Base-by-base conservation (phyloP, 2,888 invertebrate species). In the Xiphydria camelus region DNA sequence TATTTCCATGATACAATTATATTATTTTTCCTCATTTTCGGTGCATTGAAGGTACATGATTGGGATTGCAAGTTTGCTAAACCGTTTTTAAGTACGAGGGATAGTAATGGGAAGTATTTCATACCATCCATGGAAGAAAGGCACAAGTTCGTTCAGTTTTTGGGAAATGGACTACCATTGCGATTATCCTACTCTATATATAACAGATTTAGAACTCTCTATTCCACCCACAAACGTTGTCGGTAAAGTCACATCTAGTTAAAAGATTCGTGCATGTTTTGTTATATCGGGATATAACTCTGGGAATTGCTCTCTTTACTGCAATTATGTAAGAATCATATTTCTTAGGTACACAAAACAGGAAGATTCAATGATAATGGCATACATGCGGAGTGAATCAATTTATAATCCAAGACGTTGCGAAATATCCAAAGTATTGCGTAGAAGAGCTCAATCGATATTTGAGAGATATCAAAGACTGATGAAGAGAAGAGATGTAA, bases 101-200 rank as follows among this genome's bases (percentile, higher is more conserved):
- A 61, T 10, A 33, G 18, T 7, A 6, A 6, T 9, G 25, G 40
- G 1, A 29, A 36, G 26, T 59, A 43, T 47, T 55, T 50, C 4
- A 60, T 68, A 29, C 25, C 20, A 2, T 19, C 14, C 4, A 1
- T 40, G 1, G 14, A 43, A 10, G 51, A 65, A 15, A 61, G 66
- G 44, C 43, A 49, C 38, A 64, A 61, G 36, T 72, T 72, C 49
- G 50, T 60, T n/a, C 65, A 61, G 32, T 72, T 62, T 49, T 38
- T 72, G 35, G 66, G 65, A 4, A 61, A 67, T 41, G 64, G 59
- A 22, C 59, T 72, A 38, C 68, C 68, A 7, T 57, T 53, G 53
- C 59, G 72, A 51, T 51, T 56, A 10, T 46, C 71, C 5, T 51
- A 33, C 21, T 62, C 62, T 33, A 58, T 72, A 34, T 59, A 62